Conservation (phyloP, 2,888 invertebrate species). For the Mesochorus sp. region DNA sequence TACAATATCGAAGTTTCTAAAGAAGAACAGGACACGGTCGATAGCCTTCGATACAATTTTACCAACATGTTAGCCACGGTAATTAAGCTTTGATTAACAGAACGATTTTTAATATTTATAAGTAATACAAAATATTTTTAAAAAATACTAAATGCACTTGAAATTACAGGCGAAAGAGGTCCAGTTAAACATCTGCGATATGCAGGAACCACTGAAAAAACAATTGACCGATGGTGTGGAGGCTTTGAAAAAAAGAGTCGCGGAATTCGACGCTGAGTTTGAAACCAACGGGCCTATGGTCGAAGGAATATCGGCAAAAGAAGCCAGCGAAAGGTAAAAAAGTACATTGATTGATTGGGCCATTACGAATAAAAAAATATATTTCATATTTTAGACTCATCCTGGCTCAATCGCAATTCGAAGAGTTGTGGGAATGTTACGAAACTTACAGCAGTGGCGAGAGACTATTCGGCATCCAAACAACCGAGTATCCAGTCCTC, state of each 20-base stretch:
- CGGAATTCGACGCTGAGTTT: slow-evolving; percentile 88
- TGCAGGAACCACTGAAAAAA: slow-evolving; percentile 89
- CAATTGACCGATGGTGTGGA: slow-evolving; percentile 89
- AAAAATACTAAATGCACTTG: background rate
- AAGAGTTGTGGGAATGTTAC: slow-evolving; percentile 91
- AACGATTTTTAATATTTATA: background rate
- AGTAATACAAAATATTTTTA: background rate
- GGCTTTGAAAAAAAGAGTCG: slow-evolving; percentile 86
- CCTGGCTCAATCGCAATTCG: slow-evolving; percentile 90
- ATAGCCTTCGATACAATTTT: slow-evolving; percentile 90
- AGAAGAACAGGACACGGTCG: slow-evolving; percentile 91
- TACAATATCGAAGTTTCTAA: slow-evolving; percentile 88
- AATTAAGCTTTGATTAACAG: slow-evolving; percentile 64
- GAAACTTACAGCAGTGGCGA: slow-evolving; percentile 94
- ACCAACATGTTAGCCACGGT: slow-evolving; percentile 89
- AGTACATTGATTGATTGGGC: background rate
- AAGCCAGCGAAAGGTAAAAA: slow-evolving; percentile 91
- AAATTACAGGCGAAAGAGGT: slow-evolving; percentile 85
- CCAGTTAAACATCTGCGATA: slow-evolving; percentile 87
- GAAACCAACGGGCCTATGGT: slow-evolving; percentile 93
- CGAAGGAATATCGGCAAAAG: slow-evolving; percentile 90
- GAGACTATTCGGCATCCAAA: slow-evolving; percentile 91
- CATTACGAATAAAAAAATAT: background rate
- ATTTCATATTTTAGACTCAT: slow-evolving; percentile 83
- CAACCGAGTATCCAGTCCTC: slow-evolving; percentile 92